Conservation (phyloP, 2,797 vertebrate species). For the Danio jaintianensis region DNA sequence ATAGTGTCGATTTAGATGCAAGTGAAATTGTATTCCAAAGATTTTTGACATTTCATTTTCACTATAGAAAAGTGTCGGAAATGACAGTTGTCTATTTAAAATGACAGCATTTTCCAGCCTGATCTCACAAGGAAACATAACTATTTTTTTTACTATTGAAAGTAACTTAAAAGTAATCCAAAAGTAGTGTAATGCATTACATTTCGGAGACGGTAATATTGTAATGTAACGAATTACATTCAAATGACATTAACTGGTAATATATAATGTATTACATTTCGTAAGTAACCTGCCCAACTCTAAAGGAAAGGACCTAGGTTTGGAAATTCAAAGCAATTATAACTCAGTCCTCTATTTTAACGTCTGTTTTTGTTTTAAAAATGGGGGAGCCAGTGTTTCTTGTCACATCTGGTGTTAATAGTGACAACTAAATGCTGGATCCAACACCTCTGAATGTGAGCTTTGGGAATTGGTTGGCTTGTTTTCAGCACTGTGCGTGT, state of each 20-base stretch:
- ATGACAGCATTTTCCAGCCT: too few relatives aligned
- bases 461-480: background rate
- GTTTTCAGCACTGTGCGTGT: background rate
- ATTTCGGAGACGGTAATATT: too few relatives aligned
- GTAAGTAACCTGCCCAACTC: too few relatives aligned
- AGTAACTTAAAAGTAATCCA: too few relatives aligned
- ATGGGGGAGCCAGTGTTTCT: slow-evolving; percentile 7
- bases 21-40: too few relatives aligned
- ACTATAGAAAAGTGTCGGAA: background rate
- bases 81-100: background rate
- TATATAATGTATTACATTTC: too few relatives aligned
- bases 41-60: background rate
- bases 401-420: slow-evolving; percentile 30
- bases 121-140: too few relatives aligned
- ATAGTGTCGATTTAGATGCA: too few relatives aligned
- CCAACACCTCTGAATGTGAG: background rate
- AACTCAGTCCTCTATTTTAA: background rate
- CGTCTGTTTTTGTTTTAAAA: background rate
- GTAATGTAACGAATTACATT: too few relatives aligned
- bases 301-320: background rate
- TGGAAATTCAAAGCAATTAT: slow-evolving; percentile 17
- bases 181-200: too few relatives aligned
- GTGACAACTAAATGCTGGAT: slow-evolving; percentile 16
- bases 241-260: too few relatives aligned
- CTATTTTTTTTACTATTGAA: too few relatives aligned